These are phyloP conservation scores for Myodes glareolus DNA, from an alignment of 2,113 vertebrate genomes.

Conservation along the genomic window DNA sequence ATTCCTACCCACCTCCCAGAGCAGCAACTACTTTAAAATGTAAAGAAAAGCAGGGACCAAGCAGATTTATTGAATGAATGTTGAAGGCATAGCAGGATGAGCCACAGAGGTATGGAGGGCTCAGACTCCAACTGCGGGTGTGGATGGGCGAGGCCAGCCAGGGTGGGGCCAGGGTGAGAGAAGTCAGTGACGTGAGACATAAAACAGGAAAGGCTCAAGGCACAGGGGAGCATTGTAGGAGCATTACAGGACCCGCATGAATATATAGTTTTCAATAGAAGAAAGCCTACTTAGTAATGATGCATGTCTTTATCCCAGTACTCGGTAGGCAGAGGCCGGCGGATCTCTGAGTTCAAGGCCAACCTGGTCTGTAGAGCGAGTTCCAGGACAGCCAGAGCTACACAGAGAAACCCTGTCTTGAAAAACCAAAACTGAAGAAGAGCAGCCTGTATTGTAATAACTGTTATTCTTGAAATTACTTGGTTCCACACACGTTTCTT, in stretches of 20 bases:
- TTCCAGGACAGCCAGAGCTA: neutral
- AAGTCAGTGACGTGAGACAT: neutral
- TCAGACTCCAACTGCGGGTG: neutral
- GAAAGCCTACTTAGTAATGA: neutral
- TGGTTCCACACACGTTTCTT: constrained; percentile 49
- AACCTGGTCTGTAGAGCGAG: neutral
- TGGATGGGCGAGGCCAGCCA: neutral
- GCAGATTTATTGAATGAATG: neutral
- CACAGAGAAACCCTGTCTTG: neutral
- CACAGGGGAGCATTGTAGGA: neutral
- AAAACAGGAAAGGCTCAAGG: neutral
- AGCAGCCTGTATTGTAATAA: neutral
- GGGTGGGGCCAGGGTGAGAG: neutral
- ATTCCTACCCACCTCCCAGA: neutral
- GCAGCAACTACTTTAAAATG: neutral
- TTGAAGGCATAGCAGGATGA: neutral
- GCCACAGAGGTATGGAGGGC: neutral
- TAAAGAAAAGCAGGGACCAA: neutral
- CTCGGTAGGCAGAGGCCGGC: neutral
- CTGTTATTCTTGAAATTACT: neutral
- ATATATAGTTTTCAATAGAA: neutral
- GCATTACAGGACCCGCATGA: neutral
- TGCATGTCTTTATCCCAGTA: neutral
- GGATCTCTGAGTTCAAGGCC: neutral
- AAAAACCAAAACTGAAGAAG: neutral